phyloP scores from a whole-genome alignment of 2,888 invertebrate species.

The Rotaria sp. region DNA sequence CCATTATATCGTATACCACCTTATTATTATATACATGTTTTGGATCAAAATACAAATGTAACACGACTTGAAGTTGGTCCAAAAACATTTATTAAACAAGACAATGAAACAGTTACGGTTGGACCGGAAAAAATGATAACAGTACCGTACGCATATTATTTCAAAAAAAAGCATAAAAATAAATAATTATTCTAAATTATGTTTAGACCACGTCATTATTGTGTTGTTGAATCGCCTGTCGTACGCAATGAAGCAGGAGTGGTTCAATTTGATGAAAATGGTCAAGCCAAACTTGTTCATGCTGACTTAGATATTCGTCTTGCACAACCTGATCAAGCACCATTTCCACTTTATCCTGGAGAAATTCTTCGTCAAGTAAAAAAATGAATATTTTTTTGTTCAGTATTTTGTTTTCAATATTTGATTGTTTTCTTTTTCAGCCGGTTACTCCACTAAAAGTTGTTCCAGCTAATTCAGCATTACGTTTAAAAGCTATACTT shows the following conservation, averaged over 20 bases:
- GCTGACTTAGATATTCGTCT: slow-evolving; percentile 58
- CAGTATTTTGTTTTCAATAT: too few relatives aligned
- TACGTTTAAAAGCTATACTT: slow-evolving; percentile 54
- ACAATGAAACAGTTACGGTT: slow-evolving; percentile 56
- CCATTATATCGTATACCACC: slow-evolving; percentile 54
- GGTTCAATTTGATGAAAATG: slow-evolving; percentile 52
- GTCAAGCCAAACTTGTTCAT: slow-evolving; percentile 56
- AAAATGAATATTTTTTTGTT: too few relatives aligned
- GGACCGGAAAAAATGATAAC: slow-evolving; percentile 41
- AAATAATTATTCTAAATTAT: background rate
- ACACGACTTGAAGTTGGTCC: slow-evolving; percentile 58
- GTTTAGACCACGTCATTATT: slow-evolving; percentile 52
- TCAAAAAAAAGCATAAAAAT: background rate
- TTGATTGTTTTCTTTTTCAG: background rate
- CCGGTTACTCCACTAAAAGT: slow-evolving; percentile 52
- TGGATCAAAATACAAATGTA: slow-evolving; percentile 58
- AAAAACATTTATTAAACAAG: slow-evolving; percentile 57
- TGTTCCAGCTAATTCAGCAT: slow-evolving; percentile 56
- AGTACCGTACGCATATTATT: background rate
- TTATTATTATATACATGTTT: slow-evolving; percentile 58
- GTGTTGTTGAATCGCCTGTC: slow-evolving; percentile 57
- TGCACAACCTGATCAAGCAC: slow-evolving; percentile 56
- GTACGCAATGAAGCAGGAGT: slow-evolving; percentile 49
- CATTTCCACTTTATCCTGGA: slow-evolving; percentile 59
- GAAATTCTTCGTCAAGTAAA: slow-evolving; percentile 47